Evolutionary conservation across 2,888 invertebrate species (phyloP).

Genomic region (Yponomeuta evonymella): DNA sequence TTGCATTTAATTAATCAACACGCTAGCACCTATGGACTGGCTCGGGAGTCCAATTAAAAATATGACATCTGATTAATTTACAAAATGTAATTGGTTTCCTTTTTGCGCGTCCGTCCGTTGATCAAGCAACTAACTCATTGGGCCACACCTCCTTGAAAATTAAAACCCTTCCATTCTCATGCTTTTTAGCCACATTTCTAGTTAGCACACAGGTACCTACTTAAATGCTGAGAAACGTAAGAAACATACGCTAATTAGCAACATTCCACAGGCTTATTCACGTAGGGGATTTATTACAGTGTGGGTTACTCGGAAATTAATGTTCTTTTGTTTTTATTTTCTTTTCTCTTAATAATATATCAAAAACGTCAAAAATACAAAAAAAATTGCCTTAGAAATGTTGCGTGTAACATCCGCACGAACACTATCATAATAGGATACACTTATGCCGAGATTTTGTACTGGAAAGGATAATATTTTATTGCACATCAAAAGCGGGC

Average conservation of each 20-base stretch:
- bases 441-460: too few species aligned
- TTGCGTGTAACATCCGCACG: too few species aligned
- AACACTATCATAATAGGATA: too few species aligned
- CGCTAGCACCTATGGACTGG: slow-evolving; percentile 50
- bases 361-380: too few species aligned
- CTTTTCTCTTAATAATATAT: too few species aligned
- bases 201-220: neutral
- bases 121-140: slow-evolving; percentile 9
- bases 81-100: slow-evolving; percentile 48
- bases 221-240: neutral
- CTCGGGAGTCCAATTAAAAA: slow-evolving; percentile 47
- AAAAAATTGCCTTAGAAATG: too few species aligned
- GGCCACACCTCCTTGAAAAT: neutral
- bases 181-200: neutral
- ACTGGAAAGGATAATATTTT: too few species aligned
- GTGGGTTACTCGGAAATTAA: neutral
- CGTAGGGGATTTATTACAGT: neutral
- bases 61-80: slow-evolving; percentile 52
- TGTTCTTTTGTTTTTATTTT: too few species aligned
- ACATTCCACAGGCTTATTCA: neutral
- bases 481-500: too few species aligned
- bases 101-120: slow-evolving; percentile 25
- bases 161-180: neutral
- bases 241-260: neutral
- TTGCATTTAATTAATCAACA: slow-evolving; percentile 55